Evolutionary conservation across 2,797 vertebrate genomes (phyloP).

Genomic region (Acrossocheilus wenchowensis): DNA sequence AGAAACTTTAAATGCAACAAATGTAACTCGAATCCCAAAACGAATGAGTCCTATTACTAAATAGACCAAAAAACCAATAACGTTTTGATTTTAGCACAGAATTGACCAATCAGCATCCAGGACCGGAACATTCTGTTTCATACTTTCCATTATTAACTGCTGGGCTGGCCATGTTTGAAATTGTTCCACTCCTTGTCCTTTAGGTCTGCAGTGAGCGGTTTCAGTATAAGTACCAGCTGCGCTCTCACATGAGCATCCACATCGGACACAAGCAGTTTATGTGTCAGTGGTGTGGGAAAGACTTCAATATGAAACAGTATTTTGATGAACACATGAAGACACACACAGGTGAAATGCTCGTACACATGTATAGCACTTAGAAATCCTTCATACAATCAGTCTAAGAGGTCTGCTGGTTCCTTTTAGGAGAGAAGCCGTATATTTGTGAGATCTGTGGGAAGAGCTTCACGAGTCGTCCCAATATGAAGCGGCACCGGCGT

Average conservation of each 20-base stretch:
- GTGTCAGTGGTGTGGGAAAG: conserved; percentile 85
- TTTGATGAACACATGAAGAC: conserved; percentile 81
- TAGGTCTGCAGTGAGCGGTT: conserved; percentile 85
- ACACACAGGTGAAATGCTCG: conserved; percentile 44
- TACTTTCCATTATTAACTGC: neutral
- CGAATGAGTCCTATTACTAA: neutral
- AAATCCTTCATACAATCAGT: neutral
- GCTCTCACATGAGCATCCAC: conserved; percentile 84
- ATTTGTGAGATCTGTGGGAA: conserved; percentile 98
- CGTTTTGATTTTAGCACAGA: neutral
- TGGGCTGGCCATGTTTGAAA: neutral
- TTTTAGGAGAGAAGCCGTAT: conserved; percentile 94
- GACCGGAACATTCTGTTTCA: neutral
- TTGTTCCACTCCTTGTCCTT: neutral
- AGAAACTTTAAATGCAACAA: too few relatives aligned
- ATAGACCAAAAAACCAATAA: neutral
- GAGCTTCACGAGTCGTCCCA: conserved; percentile 97
- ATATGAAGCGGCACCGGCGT: conserved; percentile 97
- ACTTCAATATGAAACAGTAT: conserved; percentile 86
- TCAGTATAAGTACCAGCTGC: conserved; percentile 82
- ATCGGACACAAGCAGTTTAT: conserved; percentile 85
- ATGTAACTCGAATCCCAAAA: neutral
- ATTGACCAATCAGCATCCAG: neutral
- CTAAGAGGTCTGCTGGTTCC: neutral
- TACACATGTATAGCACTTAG: neutral